phyloP scores from a whole-genome alignment of 1,140 invertebrate genomes.

The Melipona quadrifasciata region DNA sequence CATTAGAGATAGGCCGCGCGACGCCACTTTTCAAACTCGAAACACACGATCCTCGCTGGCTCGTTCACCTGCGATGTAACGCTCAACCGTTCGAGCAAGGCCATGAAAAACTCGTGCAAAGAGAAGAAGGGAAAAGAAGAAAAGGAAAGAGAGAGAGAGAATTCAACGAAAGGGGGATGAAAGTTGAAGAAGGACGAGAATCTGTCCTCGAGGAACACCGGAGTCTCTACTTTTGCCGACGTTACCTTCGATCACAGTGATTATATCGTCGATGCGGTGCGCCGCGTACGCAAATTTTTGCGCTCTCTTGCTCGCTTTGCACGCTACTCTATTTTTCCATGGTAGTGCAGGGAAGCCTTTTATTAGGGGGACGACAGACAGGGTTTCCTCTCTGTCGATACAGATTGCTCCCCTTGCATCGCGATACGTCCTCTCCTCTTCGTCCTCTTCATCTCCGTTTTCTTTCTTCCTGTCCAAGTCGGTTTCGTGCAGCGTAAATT shows the following conservation, averaged over 20 bases:
- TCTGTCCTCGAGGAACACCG: conserved; percentile 47
- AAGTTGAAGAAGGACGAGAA: conserved; percentile 31
- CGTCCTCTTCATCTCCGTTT: too few relatives aligned
- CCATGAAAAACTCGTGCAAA: conserved; percentile 31
- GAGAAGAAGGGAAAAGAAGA: background rate
- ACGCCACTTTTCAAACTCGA: conserved; percentile 55
- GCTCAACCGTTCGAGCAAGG: conserved; percentile 15
- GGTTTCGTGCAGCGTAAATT: background rate
- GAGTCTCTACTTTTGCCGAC: conserved; percentile 67
- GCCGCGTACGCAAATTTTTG: conserved; percentile 68
- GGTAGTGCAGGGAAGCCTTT: background rate
- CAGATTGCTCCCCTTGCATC: background rate
- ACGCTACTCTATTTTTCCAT: conserved; percentile 32
- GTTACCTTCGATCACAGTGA: conserved; percentile 72
- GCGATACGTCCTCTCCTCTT: background rate
- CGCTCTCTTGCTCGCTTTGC: conserved; percentile 39
- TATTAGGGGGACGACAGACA: conserved; percentile 12
- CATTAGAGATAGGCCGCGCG: conserved; percentile 72
- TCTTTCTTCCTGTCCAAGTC: background rate
- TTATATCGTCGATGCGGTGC: conserved; percentile 72
- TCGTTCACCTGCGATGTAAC: conserved; percentile 34
- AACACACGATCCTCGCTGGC: conserved; percentile 27
- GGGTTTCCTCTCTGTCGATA: conserved; percentile 26
- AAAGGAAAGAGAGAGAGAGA: background rate
- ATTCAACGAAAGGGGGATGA: conserved; percentile 23